Base-by-base conservation (phyloP, 2,113 vertebrate species). In the Circaetus gallicus region DNA sequence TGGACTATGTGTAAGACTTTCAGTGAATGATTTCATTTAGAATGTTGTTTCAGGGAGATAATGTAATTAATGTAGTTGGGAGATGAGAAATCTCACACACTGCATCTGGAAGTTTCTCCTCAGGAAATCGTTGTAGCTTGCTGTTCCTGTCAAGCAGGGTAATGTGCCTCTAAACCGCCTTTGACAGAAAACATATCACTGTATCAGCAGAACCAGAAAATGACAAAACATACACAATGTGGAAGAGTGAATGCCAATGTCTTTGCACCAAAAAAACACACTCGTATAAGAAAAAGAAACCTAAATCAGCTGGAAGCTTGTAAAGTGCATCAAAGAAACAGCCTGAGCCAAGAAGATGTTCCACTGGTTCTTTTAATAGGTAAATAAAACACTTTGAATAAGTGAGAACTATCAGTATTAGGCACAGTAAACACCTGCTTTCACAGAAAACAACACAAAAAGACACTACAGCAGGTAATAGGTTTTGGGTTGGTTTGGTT, bases 1-100 rank as follows among this genome's bases (percentile, higher is more conserved):
- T 90, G 88, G 65, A 92, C 90, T 63, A 19, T 28, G n/a, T 61
- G 36, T 59, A 77, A 90, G 71, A 36, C 56, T 94, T 97, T 70
- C 95, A 94, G 88, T 86, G 83, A 95, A 91, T 89, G 38, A 82
- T 95, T 98, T 93, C 34, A 94, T 97, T 97, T 97, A 56, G 43
- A 89, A 96, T 59, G 92, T 97, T 95, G 28, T 97, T 95, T 81
- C 67, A 84, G 76, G 38, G 79, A 93, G 90, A 93, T 96, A 94
- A 95, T 74, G 50, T 92, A 97, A 95, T 96, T 92, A 96, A 87
- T 91, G 82, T 65, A 74, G 76, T 93, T 90, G 73, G 71, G 73
- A 95, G 67, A 92, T 87, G 94, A 89, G 59, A 71, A 90, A 94
- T 91, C 72, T 95, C 31, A 59, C 92, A 78, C 49, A 4, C 40